Conservation (phyloP, 2,888 invertebrate species). For the Leptopterna dolabrata region DNA sequence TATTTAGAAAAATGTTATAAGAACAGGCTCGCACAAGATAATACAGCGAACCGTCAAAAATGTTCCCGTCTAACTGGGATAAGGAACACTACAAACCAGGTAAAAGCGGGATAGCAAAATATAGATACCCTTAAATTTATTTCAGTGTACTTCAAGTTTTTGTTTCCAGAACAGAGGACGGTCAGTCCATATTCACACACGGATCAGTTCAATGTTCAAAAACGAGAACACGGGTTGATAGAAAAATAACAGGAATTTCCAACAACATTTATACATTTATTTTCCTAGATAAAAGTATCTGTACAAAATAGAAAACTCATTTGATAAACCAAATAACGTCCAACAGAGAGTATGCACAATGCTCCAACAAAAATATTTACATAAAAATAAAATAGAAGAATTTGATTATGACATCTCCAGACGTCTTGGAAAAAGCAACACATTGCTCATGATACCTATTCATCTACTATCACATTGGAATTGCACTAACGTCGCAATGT, state of each 20-base stretch:
- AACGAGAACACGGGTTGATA: neutral
- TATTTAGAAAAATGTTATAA: too few relatives aligned
- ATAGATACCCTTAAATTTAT: neutral
- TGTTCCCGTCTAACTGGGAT: neutral
- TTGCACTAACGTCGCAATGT: conserved; percentile 1
- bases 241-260: neutral
- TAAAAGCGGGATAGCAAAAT: neutral
- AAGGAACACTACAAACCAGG: neutral
- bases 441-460: neutral
- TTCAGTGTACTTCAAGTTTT: neutral
- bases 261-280: neutral
- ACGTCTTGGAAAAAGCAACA: neutral
- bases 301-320: too few relatives aligned
- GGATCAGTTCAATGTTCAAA: neutral
- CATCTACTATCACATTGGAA: conserved; percentile 5
- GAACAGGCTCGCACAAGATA: too few relatives aligned
- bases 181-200: neutral
- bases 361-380: neutral
- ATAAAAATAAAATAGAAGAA: neutral
- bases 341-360: neutral
- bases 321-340: neutral
- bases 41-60: too few relatives aligned
- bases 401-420: neutral
- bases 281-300: neutral
- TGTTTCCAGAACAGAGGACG: neutral